phyloP scores from a whole-genome alignment of 2,888 invertebrate species.

The Tromatobia lineatoria region DNA sequence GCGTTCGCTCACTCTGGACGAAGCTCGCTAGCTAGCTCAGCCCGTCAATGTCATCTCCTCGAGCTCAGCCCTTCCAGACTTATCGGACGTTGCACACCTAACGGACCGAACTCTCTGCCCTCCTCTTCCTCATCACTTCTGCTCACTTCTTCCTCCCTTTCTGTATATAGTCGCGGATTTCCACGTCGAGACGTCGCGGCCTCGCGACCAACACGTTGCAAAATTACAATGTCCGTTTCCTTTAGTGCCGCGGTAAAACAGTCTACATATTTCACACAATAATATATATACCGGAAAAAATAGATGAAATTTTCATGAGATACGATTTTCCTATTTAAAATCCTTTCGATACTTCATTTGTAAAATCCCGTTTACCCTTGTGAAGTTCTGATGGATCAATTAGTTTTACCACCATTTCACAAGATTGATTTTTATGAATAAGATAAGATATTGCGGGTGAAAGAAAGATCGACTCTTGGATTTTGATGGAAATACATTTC shows the following conservation, averaged over 20 bases:
- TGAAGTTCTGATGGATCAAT: too few species aligned
- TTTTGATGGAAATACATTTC: too few species aligned
- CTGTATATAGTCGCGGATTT: conserved; percentile 77
- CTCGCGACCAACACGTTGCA: conserved; percentile 69
- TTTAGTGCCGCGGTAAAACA: conserved; percentile 10
- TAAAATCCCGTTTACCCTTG: too few species aligned
- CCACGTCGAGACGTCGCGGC: conserved; percentile 76
- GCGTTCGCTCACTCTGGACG: conserved; percentile 70
- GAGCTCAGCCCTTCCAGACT: conserved; percentile 85
- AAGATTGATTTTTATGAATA: too few species aligned
- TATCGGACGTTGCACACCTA: conserved; percentile 84
- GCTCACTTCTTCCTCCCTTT: conserved; percentile 39
- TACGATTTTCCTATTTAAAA: conserved; percentile 7
- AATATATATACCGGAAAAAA: conserved; percentile 15
- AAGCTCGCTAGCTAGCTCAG: conserved; percentile 69
- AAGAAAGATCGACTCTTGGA: too few species aligned
- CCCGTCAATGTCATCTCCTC: conserved; percentile 73
- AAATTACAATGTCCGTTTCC: conserved; percentile 68
- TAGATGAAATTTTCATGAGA: background rate
- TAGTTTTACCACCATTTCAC: too few species aligned
- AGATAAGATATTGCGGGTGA: too few species aligned
- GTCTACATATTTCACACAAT: conserved; percentile 9
- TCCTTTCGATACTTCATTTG: background rate
- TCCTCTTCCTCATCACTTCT: conserved; percentile 31
- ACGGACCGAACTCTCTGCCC: conserved; percentile 76